Evolutionary conservation across 92 coral and sea anemone genomes (phyloP), one percentile per base, ranked within the genome.

Genomic region (Diadumene lineata): DNA sequence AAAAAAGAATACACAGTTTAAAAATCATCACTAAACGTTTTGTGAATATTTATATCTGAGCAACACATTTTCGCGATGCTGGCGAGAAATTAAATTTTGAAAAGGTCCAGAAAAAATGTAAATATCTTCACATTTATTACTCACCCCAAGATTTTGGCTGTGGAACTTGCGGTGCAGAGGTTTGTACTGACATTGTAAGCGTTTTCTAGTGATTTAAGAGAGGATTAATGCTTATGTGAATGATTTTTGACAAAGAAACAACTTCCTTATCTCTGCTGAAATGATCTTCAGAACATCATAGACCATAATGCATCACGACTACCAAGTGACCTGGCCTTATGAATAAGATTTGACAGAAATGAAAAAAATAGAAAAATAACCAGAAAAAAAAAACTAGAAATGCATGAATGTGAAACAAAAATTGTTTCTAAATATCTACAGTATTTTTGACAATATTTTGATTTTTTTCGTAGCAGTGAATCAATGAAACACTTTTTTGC

Each of bases 71-170:
- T n/a, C n/a, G n/a, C n/a, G n/a, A n/a, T n/a, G n/a, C n/a, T n/a
- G n/a, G n/a, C n/a, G n/a, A n/a, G n/a, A n/a, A n/a, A n/a, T n/a
- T n/a, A n/a, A n/a, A n/a, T n/a, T n/a, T n/a, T n/a, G n/a, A n/a
- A n/a, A n/a, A n/a, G 22, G 4, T 9, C n/a, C 18, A 2, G 8
- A 53, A 8, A n/a, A 24, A 66, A 28, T 38, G 7, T 6, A 6
- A 13, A 31, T 26, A 38, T 34, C 56, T 7, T n/a, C 13, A 19
- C 0, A 15, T n/a, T 32, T 75, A 13, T 10, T 1, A 78, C 93
- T 74, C 70, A 94, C 99, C 99, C 99, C 99, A 96, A 0, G 99
- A 96, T 69, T 96, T 96, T 18, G 99, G 99, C 70, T 96, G 99
- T 43, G 84, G 97, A 19, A 90, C 78, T 67, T 93, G 99, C 28